A percentile compares a stretch with the other conserved stretches of the same genome.
phyloP scores from a whole-genome alignment of 2,888 invertebrate species.

The Hirtodrosophila cameraria region DNA sequence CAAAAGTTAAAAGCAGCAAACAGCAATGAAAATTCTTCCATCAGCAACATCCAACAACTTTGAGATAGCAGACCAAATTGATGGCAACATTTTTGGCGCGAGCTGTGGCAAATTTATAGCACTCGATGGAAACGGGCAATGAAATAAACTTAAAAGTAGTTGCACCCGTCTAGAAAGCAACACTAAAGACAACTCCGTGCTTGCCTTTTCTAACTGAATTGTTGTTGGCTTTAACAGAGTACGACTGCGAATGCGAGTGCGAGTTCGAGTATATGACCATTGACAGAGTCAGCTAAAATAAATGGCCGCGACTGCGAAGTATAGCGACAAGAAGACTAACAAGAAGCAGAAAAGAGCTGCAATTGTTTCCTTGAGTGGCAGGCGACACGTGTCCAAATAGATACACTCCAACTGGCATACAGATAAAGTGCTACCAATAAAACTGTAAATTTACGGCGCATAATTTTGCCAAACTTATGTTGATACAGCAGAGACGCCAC shows the following conservation, averaged over 20 bases:
- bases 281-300: conserved; percentile 58
- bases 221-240: too few species aligned
- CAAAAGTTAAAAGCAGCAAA: conserved; percentile 4
- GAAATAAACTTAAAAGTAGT: conserved; percentile 47
- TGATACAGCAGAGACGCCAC: conserved; percentile 30
- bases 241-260: too few species aligned
- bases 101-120: conserved; percentile 58
- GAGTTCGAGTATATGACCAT: conserved; percentile 24
- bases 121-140: conserved; percentile 17
- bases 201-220: conserved; percentile 2
- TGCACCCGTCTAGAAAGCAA: conserved; percentile 14
- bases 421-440: conserved; percentile 57
- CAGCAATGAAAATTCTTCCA: conserved; percentile 30
- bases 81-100: conserved; percentile 34
- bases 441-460: conserved; percentile 59
- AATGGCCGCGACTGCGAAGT: conserved; percentile 38
- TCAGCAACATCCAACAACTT: conserved; percentile 22
- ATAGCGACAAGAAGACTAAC: conserved; percentile 5
- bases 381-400: conserved; percentile 63
- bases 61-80: conserved; percentile 47
- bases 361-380: conserved; percentile 55
- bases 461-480: conserved; percentile 67
- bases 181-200: neutral
- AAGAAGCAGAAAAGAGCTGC: conserved; percentile 34
- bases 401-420: conserved; percentile 38